These are phyloP conservation scores for Chionodraco myersi DNA, from an alignment of 2,113 vertebrate species.

Conservation along the genomic window DNA sequence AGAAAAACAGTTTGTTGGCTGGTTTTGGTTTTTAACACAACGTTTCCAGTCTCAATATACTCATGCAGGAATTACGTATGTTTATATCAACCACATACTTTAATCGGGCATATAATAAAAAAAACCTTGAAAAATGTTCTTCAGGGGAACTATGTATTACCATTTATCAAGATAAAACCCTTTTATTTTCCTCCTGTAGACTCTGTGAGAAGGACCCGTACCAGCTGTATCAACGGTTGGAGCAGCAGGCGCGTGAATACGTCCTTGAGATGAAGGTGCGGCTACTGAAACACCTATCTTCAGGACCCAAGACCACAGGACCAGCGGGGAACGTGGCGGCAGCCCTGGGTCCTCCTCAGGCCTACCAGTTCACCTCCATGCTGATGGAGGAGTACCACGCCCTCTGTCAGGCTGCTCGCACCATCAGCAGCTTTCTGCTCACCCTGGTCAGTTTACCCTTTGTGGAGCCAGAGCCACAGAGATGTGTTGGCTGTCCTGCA, in stretches of 20 bases:
- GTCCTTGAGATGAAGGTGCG: conserved; percentile 98
- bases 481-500: not conserved
- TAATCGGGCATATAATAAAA: no score
- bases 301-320: conserved; percentile 85
- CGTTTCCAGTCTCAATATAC: not conserved
- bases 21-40: not conserved
- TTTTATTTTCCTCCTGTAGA: conserved; percentile 71
- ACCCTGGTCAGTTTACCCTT: conserved; percentile 89
- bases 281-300: conserved; percentile 91
- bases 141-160: not conserved
- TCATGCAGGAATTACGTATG: no score
- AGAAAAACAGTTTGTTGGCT: not conserved
- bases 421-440: conserved; percentile 95
- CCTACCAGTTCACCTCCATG: conserved; percentile 95
- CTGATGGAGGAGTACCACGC: conserved; percentile 95
- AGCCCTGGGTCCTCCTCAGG: conserved; percentile 91
- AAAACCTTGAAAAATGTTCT: no score
- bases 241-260: conserved; percentile 95
- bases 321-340: conserved; percentile 70
- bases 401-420: conserved; percentile 95
- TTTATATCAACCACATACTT: no score
- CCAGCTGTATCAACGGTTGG: conserved; percentile 95
- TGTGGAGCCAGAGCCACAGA: not conserved
- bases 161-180: no score
- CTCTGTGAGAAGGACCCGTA: conserved; percentile 97